These are phyloP conservation scores for Dryobota labecula DNA, from an alignment of 2,888 invertebrate genomes.

Conservation along the genomic window DNA sequence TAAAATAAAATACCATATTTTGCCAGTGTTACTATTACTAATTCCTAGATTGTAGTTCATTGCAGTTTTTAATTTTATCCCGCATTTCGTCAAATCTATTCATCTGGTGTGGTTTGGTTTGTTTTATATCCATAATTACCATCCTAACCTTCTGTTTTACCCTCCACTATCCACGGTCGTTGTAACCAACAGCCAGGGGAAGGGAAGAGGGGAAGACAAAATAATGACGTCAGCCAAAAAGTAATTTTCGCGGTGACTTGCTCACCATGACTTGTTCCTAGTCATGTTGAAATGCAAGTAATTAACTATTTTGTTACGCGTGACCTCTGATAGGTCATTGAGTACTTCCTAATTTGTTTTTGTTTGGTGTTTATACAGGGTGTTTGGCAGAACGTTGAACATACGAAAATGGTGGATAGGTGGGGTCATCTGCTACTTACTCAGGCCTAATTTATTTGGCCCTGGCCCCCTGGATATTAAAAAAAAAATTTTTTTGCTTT, in stretches of 20 bases:
- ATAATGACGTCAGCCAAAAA: conserved; percentile 82
- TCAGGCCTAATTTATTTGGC: too few relatives aligned
- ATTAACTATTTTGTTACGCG: conserved; percentile 74
- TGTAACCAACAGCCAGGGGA: conserved; percentile 48
- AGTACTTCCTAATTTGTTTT: conserved; percentile 28
- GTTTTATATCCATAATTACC: too few relatives aligned
- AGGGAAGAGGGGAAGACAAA: conserved; percentile 51
- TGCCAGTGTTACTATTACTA: background rate
- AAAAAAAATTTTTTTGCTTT: too few relatives aligned
- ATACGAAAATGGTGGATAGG: too few relatives aligned
- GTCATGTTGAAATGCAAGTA: conserved; percentile 71
- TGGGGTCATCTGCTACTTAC: too few relatives aligned
- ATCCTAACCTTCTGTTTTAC: conserved; percentile 46
- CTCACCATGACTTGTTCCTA: conserved; percentile 66
- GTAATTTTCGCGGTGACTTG: conserved; percentile 84
- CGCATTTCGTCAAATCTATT: background rate
- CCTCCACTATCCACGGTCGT: conserved; percentile 5
- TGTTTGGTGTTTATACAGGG: too few relatives aligned
- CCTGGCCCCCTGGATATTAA: too few relatives aligned
- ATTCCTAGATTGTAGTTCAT: background rate
- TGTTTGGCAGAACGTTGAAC: too few relatives aligned
- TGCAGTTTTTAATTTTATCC: background rate
- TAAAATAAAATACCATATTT: background rate
- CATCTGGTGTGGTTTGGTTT: background rate
- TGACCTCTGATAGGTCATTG: conserved; percentile 59